A percentile compares a stretch with the other conserved stretches of the same genome.
Conservation (phyloP, 2,888 invertebrate species). For the Dichetophora obliterata region DNA sequence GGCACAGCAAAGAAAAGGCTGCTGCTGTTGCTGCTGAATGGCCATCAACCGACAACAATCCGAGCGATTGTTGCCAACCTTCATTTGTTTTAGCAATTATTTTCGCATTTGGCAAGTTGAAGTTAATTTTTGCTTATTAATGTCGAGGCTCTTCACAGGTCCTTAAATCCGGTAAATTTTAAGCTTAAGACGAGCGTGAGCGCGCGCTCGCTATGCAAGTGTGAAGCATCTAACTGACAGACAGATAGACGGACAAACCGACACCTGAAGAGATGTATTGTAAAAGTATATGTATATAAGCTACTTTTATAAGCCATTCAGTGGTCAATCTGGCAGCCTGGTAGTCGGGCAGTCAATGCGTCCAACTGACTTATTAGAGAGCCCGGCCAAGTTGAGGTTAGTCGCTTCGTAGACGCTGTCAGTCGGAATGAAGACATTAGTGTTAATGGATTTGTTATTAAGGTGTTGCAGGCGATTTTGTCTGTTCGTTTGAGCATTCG, state of each 20-base stretch:
- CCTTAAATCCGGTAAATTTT: constrained; percentile 11
- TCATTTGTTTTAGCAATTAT: constrained; percentile 40
- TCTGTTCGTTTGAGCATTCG: constrained; percentile 10
- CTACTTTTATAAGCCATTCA: neutral
- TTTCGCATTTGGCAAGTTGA: constrained; percentile 39
- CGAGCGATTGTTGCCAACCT: neutral
- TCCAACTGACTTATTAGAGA: neutral
- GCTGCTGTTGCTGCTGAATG: neutral
- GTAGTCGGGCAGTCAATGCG: neutral
- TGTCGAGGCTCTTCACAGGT: constrained; percentile 24
- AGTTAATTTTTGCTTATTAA: constrained; percentile 40
- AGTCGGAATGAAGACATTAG: constrained; percentile 70
- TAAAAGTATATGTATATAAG: too few relatives aligned
- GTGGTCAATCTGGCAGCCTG: neutral
- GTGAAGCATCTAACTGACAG: constrained; percentile 17
- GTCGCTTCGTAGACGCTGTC: constrained; percentile 55
- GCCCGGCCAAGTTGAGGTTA: constrained; percentile 5
- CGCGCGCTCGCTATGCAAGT: neutral
- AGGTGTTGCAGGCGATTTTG: constrained; percentile 58
- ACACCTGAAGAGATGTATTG: constrained; percentile 5
- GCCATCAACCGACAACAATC: constrained; percentile 1
- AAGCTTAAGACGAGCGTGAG: constrained; percentile 1
- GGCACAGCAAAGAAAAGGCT: neutral
- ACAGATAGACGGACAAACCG: neutral
- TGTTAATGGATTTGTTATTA: constrained; percentile 70